phyloP scores from a whole-genome alignment of 1,140 invertebrate species.

The Drosophila mojavensis region DNA sequence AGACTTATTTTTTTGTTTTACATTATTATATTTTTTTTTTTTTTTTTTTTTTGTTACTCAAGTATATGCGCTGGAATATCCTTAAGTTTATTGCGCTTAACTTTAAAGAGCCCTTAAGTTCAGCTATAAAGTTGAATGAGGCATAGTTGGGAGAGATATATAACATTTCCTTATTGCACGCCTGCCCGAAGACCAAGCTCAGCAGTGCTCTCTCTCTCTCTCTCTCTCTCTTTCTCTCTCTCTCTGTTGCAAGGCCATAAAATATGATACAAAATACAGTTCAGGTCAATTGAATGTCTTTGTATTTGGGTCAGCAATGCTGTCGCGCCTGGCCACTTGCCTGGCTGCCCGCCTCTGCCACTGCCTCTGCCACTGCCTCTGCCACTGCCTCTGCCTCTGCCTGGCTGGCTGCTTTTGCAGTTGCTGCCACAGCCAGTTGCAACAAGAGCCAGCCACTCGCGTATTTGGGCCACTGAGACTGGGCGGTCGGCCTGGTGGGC shows the following conservation, averaged over 20 bases:
- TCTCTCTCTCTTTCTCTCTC: not conserved
- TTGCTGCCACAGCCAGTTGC: slow-evolving; percentile 50
- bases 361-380: slow-evolving; percentile 19
- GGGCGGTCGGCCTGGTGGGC: slow-evolving; percentile 1
- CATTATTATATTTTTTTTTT: too few species aligned
- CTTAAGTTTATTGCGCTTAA: slow-evolving; percentile 2
- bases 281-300: slow-evolving; percentile 73
- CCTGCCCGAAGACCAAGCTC: slow-evolving; percentile 18
- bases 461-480: slow-evolving; percentile 39
- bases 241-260: slow-evolving; percentile 23
- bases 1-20: too few species aligned
- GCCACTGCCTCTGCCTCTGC: slow-evolving; percentile 37
- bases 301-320: slow-evolving; percentile 77
- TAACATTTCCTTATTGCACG: not conserved
- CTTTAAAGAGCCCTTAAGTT: slow-evolving; percentile 5
- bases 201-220: not conserved
- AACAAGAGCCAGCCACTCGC: slow-evolving; percentile 19
- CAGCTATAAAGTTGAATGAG: slow-evolving; percentile 17
- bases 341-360: slow-evolving; percentile 4
- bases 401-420: too few species aligned
- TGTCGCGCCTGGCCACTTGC: slow-evolving; percentile 45
- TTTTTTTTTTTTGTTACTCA: too few species aligned
- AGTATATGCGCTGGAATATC: not conserved
- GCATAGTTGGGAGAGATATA: slow-evolving; percentile 1
- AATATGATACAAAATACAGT: slow-evolving; percentile 51